Conservation (phyloP, 2,113 vertebrate species). For the Hypomesus transpacificus region DNA sequence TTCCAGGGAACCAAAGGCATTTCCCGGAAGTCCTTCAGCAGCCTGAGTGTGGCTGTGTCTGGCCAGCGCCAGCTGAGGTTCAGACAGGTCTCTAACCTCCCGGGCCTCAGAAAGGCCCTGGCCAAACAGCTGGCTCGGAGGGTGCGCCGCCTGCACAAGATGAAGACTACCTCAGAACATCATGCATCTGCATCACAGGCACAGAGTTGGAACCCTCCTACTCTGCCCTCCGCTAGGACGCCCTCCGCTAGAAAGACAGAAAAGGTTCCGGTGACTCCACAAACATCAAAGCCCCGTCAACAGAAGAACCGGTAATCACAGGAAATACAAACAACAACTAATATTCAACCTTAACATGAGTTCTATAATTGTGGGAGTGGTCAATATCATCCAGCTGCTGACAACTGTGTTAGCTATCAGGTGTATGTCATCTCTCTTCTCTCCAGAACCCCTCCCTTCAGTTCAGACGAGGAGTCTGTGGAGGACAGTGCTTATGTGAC, state of each 20-base stretch:
- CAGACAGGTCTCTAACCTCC: constrained; percentile 46
- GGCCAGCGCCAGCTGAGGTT: constrained; percentile 55
- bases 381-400: no score
- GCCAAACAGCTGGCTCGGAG: constrained; percentile 30
- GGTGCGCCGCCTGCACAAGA: constrained; percentile 36
- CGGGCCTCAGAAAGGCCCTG: constrained; percentile 50
- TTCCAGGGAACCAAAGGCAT: constrained; percentile 62
- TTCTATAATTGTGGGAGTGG: background rate
- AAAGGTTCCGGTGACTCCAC: constrained; percentile 23
- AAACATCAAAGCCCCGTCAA: background rate
- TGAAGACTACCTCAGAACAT: background rate
- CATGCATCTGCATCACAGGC: constrained; percentile 17
- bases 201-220: constrained; percentile 37
- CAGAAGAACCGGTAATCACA: constrained; percentile 37
- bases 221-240: background rate
- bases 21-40: constrained; percentile 42
- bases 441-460: constrained; percentile 64
- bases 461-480: constrained; percentile 53
- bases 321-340: background rate
- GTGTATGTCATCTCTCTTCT: constrained; percentile 1
- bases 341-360: background rate
- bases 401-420: background rate
- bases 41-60: constrained; percentile 50
- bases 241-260: background rate
- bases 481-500: constrained; percentile 19